Evolutionary conservation across 1,140 invertebrate species (phyloP).

Genomic region (Mercenaria mercenaria): DNA sequence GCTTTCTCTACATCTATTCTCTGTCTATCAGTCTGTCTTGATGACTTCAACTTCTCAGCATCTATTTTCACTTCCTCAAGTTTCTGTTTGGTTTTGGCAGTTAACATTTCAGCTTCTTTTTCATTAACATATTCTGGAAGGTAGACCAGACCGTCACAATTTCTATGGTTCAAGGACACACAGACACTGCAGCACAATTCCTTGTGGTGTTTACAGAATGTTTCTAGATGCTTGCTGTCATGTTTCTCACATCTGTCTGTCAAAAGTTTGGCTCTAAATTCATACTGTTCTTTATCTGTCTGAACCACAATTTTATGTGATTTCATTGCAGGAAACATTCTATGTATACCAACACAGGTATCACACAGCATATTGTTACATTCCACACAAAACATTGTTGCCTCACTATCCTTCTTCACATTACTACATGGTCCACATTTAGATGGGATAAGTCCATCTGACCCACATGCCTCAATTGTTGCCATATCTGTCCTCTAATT

Average conservation of each 20-base stretch:
- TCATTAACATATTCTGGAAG: neutral
- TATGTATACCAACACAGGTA: neutral
- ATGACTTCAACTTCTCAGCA: neutral
- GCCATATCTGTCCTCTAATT: too few relatives aligned
- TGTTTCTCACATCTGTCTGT: neutral
- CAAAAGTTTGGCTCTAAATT: neutral
- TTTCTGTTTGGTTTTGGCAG: neutral
- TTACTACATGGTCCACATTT: neutral
- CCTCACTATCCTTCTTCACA: neutral
- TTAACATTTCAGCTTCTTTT: too few relatives aligned
- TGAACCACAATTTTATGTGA: too few relatives aligned
- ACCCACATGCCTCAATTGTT: neutral
- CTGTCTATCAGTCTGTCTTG: neutral
- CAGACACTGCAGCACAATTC: neutral
- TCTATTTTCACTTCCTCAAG: neutral
- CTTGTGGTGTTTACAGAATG: neutral
- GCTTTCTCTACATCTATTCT: neutral
- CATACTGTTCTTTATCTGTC: neutral
- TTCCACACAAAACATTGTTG: neutral
- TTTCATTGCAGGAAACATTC: neutral
- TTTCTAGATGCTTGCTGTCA: neutral
- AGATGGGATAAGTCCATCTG: neutral
- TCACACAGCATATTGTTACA: neutral
- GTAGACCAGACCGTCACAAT: neutral
- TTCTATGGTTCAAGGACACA: neutral